Conservation (phyloP, 92 coral and sea anemone species). For the Isaurus tuberculatus region DNA sequence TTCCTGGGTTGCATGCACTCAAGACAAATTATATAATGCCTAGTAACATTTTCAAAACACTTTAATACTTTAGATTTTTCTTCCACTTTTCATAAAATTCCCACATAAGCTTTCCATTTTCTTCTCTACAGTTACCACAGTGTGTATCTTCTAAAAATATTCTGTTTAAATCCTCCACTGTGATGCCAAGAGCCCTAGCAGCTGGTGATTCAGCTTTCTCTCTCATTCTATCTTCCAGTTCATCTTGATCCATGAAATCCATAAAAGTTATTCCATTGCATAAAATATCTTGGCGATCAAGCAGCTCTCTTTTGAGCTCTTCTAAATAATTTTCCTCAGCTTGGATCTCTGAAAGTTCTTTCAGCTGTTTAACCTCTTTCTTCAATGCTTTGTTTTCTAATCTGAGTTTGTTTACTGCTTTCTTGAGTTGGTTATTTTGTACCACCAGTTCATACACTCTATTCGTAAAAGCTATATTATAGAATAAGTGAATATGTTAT, state of each 20-base stretch:
- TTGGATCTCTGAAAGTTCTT: constrained; percentile 33
- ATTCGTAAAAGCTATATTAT: constrained; percentile 17
- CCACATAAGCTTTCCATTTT: constrained; percentile 43
- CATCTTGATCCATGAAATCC: constrained; percentile 44
- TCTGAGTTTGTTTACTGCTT: constrained; percentile 8
- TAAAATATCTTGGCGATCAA: constrained; percentile 48
- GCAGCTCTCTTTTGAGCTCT: constrained; percentile 28
- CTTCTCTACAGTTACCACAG: constrained; percentile 33
- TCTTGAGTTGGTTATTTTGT: constrained; percentile 21
- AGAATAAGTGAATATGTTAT: not conserved
- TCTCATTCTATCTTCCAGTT: constrained; percentile 32
- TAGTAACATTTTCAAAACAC: not conserved
- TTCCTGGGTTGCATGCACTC: too few relatives aligned
- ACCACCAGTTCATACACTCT: constrained; percentile 14
- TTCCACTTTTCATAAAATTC: constrained; percentile 41
- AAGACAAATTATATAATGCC: too few relatives aligned
- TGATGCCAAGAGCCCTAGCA: constrained; percentile 26
- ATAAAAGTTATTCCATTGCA: constrained; percentile 43
- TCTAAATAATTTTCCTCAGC: constrained; percentile 36
- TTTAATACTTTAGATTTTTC: not conserved
- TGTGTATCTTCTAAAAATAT: constrained; percentile 35
- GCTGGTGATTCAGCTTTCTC: constrained; percentile 24
- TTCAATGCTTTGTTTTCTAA: constrained; percentile 25
- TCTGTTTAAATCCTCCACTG: constrained; percentile 28
- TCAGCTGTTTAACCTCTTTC: constrained; percentile 25